Evolutionary conservation across 1,140 invertebrate genomes (phyloP).

Genomic region (Eurytemora carolleeae): DNA sequence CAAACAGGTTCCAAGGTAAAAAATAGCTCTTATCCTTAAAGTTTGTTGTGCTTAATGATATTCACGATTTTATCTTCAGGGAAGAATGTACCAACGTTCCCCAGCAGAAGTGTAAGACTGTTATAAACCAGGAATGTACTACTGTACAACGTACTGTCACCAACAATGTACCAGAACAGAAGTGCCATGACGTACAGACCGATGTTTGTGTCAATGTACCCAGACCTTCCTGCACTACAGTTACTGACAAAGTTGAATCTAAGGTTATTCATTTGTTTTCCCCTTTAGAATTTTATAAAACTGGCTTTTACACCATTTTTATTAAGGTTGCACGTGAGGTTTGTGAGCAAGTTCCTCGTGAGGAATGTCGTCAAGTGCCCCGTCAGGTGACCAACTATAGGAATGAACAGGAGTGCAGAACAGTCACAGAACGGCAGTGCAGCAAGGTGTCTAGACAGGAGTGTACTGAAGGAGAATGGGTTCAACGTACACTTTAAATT

Average conservation of each 20-base stretch:
- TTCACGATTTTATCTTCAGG: too few species aligned
- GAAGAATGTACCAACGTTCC: conserved; percentile 10
- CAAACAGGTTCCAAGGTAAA: too few species aligned
- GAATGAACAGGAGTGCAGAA: conserved; percentile 4
- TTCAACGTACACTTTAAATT: too few species aligned
- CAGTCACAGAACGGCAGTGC: neutral
- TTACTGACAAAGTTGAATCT: neutral
- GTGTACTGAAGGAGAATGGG: too few species aligned
- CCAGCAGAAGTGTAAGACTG: conserved; percentile 5
- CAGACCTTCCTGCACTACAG: neutral
- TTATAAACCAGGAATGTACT: conserved; percentile 2
- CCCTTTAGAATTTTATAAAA: too few species aligned
- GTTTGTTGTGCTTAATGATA: too few species aligned
- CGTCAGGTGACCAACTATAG: conserved; percentile 5
- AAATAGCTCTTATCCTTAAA: neutral
- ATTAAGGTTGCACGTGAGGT: too few species aligned
- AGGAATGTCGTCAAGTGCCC: conserved; percentile 4
- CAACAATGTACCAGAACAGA: neutral
- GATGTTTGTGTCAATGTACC: neutral
- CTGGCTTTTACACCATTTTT: too few species aligned
- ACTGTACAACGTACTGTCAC: neutral
- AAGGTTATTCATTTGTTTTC: too few species aligned
- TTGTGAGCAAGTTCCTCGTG: conserved; percentile 2
- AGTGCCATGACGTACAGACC: neutral
- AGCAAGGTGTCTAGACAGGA: conserved; percentile 6